A percentile compares a stretch with the other conserved stretches of the same genome.
phyloP scores from a whole-genome alignment of 2,113 vertebrate species.

The Gobius niger region DNA sequence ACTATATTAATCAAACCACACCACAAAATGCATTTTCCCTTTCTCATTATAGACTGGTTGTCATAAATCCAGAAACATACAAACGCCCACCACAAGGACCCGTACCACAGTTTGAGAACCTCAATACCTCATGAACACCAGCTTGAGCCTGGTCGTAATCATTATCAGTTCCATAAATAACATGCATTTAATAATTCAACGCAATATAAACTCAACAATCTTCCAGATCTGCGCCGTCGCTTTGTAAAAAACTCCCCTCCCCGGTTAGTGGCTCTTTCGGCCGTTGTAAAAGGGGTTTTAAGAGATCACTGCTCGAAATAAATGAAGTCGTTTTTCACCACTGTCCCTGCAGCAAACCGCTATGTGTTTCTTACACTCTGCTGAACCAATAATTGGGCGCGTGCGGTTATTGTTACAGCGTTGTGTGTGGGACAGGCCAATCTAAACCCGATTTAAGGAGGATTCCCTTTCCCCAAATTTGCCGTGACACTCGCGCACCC shows the following conservation, averaged over 20 bases:
- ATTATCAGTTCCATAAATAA: neutral
- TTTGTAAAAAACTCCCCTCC: neutral
- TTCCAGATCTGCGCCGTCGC: neutral
- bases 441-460: constrained; percentile 27
- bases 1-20: no score
- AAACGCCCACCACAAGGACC: no score
- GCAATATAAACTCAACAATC: neutral
- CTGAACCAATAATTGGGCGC: neutral
- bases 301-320: constrained; percentile 5
- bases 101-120: neutral
- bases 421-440: constrained; percentile 16
- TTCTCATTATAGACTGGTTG: no score
- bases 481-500: constrained; percentile 34
- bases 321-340: constrained; percentile 9
- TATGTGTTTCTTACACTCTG: neutral
- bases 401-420: constrained; percentile 27
- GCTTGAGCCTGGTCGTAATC: neutral
- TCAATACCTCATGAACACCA: neutral
- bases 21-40: no score
- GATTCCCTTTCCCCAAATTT: constrained; percentile 31
- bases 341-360: neutral
- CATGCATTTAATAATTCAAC: neutral
- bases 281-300: constrained; percentile 2
- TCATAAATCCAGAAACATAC: no score
- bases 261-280: neutral